phyloP scores from a whole-genome alignment of 2,888 invertebrate species.

The Helicoverpa assulta region DNA sequence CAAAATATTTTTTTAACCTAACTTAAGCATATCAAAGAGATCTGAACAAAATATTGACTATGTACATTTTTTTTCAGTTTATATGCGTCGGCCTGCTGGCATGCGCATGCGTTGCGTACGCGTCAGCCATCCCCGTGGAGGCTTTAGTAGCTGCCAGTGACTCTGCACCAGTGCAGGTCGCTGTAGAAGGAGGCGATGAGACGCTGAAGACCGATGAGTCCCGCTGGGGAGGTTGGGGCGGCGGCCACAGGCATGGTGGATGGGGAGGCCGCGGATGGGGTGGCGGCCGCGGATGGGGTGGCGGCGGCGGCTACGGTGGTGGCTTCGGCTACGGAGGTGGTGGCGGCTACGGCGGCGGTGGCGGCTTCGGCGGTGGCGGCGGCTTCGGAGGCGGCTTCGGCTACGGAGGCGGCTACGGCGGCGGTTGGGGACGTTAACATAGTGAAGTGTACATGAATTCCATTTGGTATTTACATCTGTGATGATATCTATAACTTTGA shows the following conservation, averaged over 20 bases:
- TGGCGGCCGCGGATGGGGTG: slow-evolving; percentile 43
- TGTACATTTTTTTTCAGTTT: slow-evolving; percentile 63
- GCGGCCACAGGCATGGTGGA: slow-evolving; percentile 22
- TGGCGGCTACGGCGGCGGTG: slow-evolving; percentile 48
- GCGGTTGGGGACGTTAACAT: slow-evolving; percentile 38
- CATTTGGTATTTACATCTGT: slow-evolving; percentile 52
- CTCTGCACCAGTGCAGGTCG: slow-evolving; percentile 16
- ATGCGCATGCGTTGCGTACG: slow-evolving; percentile 73
- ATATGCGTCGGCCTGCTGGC: slow-evolving; percentile 69
- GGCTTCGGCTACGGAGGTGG: slow-evolving; percentile 43
- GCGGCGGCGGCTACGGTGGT: slow-evolving; percentile 25
- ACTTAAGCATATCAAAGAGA: background rate
- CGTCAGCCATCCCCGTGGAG: slow-evolving; percentile 67
- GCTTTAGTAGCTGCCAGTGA: slow-evolving; percentile 55
- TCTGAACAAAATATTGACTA: background rate
- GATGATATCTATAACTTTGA: slow-evolving; percentile 45
- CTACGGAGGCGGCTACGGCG: slow-evolving; percentile 29
- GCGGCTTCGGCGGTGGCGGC: slow-evolving; percentile 30
- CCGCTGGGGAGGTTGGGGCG: slow-evolving; percentile 38
- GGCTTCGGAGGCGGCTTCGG: slow-evolving; percentile 40
- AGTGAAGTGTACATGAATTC: slow-evolving; percentile 15
- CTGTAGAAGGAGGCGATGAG: slow-evolving; percentile 47
- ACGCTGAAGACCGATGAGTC: slow-evolving; percentile 53
- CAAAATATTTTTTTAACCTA: background rate
- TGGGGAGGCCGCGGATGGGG: slow-evolving; percentile 50